These are phyloP conservation scores for Alauda arvensis DNA, from an alignment of 2,797 vertebrate species.

Conservation along the genomic window DNA sequence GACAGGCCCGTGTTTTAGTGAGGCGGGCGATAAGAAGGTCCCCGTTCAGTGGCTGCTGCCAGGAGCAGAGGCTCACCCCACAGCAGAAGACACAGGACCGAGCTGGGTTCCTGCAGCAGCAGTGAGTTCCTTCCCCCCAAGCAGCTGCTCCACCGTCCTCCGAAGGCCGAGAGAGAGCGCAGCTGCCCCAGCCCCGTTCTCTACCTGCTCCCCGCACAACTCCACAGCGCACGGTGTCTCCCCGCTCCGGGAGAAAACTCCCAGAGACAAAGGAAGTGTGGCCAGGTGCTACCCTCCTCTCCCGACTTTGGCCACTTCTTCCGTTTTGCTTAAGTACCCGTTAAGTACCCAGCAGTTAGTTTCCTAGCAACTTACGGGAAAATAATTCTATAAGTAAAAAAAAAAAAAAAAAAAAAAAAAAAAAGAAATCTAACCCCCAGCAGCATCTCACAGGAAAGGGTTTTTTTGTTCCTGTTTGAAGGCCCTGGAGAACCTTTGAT, in stretches of 20 bases:
- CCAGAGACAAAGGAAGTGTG: background rate
- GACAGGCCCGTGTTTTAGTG: no score
- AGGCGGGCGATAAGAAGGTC: background rate
- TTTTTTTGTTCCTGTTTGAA: constrained; percentile 1
- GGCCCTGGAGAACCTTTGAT: constrained; percentile 28
- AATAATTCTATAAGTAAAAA: background rate
- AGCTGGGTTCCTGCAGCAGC: background rate
- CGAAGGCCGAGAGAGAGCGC: background rate
- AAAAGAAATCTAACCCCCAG: background rate
- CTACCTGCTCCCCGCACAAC: background rate
- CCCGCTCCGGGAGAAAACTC: background rate
- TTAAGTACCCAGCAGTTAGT: background rate
- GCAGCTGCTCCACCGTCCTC: background rate
- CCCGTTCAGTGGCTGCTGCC: background rate
- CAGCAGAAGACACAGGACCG: background rate
- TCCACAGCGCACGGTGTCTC: background rate
- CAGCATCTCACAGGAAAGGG: background rate
- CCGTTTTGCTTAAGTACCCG: background rate
- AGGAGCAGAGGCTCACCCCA: background rate
- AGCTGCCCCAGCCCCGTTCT: background rate
- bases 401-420: background rate
- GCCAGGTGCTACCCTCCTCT: background rate
- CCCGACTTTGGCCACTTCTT: background rate
- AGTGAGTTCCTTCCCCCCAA: background rate
- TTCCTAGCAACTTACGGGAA: background rate